Evolutionary conservation across 1,140 invertebrate genomes (phyloP), one percentile per base, ranked within the genome.

Genomic region (Drosophila punjabiensis): DNA sequence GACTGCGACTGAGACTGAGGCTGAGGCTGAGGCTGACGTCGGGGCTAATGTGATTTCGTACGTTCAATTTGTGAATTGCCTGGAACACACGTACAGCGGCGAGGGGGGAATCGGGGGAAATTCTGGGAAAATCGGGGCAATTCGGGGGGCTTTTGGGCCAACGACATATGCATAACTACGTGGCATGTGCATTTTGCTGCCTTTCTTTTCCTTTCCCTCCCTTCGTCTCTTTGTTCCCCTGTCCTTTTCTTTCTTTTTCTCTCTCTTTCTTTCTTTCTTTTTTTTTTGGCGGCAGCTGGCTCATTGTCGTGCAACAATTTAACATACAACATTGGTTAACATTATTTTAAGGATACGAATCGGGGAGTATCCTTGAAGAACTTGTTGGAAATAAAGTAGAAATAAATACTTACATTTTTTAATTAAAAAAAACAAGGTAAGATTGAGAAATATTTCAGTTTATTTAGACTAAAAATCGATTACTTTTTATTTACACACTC

Each of bases 241-340:
- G 5, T 9, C 13, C 9, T 16, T 48, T 48, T 7, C 47, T 2
- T 50, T 48, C 8, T 6, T 1, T 52, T 30, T 4, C 5, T n/a
- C n/a, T n/a, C n/a, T n/a, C n/a, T 4, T 32, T 4, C 11, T 9
- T 45, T 64, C 52, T 43, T 47, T 48, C 45, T 60, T 64, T 53
- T 56, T 56, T 86, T 82, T 86, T 86, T 62, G 58, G 59, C 76
- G 66, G 66, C 75, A 61, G 75, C 75, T 18, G 56, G 62, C 81
- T 89, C 84, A 89, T 88, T 88, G 84, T 88, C 84, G 81, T 89
- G 84, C 84, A 88, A 88, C 84, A 88, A 88, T 84, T 89, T 84
- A 89, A 79, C 81, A 89, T 84, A 89, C 81, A 81, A 89, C 63
- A 69, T 64, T 64, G 74, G 64, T 55, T 67, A 48, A 52, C 6